Percentiles rank a stretch among this genome's conserved stretches.
These are phyloP conservation scores for Tridacna crocea DNA, from an alignment of 2,888 invertebrate genomes.

Conservation along the genomic window DNA sequence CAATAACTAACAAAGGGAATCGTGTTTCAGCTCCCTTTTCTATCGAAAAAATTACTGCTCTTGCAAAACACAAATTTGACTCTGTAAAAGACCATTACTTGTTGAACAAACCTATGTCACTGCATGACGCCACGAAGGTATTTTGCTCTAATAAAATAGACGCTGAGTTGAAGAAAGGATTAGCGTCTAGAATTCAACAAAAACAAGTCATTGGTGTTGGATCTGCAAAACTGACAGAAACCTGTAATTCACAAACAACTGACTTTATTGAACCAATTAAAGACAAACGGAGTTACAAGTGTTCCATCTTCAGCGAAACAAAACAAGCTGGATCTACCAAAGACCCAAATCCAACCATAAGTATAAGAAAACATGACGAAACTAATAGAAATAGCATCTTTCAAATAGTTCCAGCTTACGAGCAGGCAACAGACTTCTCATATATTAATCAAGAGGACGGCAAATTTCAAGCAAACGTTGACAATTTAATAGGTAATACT, in stretches of 20 bases:
- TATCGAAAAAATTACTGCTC: background rate
- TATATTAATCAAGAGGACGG: no score
- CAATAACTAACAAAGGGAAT: no score
- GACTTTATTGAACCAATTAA: background rate
- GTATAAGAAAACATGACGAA: no score
- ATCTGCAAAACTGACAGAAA: background rate
- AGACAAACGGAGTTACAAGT: background rate
- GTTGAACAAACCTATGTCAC: constrained; percentile 10
- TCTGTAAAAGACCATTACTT: constrained; percentile 2
- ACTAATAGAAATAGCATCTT: no score
- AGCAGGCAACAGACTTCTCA: no score
- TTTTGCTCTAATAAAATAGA: constrained; percentile 1
- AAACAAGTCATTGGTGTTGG: constrained; percentile 5
- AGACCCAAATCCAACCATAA: background rate
- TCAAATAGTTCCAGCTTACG: no score
- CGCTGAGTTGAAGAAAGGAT: background rate
- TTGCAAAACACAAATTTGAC: background rate
- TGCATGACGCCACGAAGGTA: background rate
- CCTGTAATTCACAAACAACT: background rate
- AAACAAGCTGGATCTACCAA: background rate
- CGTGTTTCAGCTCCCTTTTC: no score
- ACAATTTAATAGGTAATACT: no score
- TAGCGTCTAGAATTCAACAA: background rate
- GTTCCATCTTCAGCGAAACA: background rate
- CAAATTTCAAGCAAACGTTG: no score